These are phyloP conservation scores for Cavia porcellus DNA, from an alignment of 2,113 vertebrate species.

Conservation along the genomic window DNA sequence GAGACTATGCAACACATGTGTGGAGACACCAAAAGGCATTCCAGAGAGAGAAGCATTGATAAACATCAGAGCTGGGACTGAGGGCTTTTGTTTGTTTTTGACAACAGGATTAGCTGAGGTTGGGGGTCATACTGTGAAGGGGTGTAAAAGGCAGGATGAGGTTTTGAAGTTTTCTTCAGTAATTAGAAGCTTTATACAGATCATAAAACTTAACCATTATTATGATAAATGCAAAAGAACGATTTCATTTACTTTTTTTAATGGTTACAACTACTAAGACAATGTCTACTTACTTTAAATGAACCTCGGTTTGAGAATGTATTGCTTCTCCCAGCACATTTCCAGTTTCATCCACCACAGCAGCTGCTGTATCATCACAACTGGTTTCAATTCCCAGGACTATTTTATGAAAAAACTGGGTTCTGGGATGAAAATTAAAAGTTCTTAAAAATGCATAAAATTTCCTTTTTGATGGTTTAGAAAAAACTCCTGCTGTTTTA, in stretches of 20 bases:
- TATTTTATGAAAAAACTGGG: constrained; percentile 70
- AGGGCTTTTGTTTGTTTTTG: neutral
- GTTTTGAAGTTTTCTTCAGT: neutral
- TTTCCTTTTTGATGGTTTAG: neutral
- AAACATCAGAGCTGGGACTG: neutral
- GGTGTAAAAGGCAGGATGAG: neutral
- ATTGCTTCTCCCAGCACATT: constrained; percentile 93
- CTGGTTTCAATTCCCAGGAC: constrained; percentile 97
- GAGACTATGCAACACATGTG: constrained; percentile 15
- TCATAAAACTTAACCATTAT: constrained; percentile 33
- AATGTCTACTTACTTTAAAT: constrained; percentile 91
- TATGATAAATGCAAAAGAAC: constrained; percentile 46
- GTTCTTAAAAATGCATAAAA: constrained; percentile 62
- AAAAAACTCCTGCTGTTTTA: constrained; percentile 49
- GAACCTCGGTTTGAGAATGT: constrained; percentile 93
- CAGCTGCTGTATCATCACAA: constrained; percentile 98
- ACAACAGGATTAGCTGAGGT: neutral
- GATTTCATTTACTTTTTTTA: neutral
- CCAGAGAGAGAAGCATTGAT: neutral
- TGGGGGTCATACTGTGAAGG: neutral
- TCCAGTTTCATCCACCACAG: constrained; percentile 94
- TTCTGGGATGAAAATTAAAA: neutral
- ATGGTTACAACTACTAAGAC: neutral
- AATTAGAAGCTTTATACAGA: neutral
- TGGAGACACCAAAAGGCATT: constrained; percentile 9